These are phyloP conservation scores for Apostichopus japonicus DNA, from an alignment of 35 echinoderm and acorn worm species.

Conservation along the genomic window DNA sequence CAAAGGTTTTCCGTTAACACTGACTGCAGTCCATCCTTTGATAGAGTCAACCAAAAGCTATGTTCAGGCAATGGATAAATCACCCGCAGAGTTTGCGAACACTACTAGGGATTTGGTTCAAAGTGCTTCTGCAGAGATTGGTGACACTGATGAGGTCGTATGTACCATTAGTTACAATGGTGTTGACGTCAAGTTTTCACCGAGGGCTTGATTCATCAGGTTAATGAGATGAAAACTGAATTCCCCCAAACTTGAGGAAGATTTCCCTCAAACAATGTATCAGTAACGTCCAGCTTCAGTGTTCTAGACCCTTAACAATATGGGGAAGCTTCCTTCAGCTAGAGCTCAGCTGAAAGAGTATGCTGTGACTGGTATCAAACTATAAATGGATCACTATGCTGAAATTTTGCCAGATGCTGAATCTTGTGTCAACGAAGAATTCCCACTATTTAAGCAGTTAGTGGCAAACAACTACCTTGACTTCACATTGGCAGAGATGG, in stretches of 20 bases:
- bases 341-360: neutral
- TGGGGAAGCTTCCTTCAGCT: neutral
- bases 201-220: too few species aligned
- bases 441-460: constrained; percentile 18
- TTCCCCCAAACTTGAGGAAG: constrained; percentile 23
- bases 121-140: too few species aligned
- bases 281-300: neutral
- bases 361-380: neutral
- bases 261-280: constrained; percentile 32
- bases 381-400: neutral
- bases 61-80: constrained; percentile 17
- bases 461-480: constrained; percentile 1
- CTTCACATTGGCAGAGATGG: constrained; percentile 9
- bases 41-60: neutral
- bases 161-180: too few species aligned
- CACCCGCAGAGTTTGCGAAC: constrained; percentile 26
- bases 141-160: too few species aligned
- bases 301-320: neutral
- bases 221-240: neutral
- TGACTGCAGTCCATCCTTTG: constrained; percentile 16
- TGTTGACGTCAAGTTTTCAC: too few species aligned
- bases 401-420: neutral
- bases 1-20: constrained; percentile 23
- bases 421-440: constrained; percentile 41
- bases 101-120: neutral